phyloP scores from a whole-genome alignment of 2,113 vertebrate species.

The Cyphomyrus discorhynchus region DNA sequence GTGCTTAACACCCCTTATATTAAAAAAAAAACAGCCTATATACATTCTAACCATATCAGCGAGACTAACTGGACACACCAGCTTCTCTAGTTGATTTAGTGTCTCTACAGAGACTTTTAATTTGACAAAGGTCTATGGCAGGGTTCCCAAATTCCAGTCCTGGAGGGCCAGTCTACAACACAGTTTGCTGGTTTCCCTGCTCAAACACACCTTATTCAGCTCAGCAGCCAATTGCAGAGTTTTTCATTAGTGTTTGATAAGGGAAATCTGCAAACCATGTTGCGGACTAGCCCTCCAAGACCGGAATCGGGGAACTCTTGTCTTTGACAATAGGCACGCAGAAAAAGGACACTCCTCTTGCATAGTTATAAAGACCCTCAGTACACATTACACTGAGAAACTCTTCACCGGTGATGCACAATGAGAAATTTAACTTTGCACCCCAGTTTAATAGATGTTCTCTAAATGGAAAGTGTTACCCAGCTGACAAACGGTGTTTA shows the following conservation, averaged over 20 bases:
- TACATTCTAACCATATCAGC: background rate
- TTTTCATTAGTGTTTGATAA: background rate
- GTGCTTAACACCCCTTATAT: background rate
- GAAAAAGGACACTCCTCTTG: background rate
- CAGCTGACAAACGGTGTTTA: background rate
- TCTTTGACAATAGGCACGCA: background rate
- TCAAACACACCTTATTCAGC: background rate
- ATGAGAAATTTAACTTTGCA: too few species aligned
- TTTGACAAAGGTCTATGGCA: background rate
- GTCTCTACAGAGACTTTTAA: background rate
- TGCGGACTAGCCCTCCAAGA: background rate
- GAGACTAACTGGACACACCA: background rate
- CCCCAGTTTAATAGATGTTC: background rate
- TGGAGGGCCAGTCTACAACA: background rate
- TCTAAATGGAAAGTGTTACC: background rate
- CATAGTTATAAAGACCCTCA: background rate
- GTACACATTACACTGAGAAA: background rate
- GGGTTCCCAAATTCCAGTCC: background rate
- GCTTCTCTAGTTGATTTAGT: background rate
- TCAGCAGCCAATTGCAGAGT: background rate
- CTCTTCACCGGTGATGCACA: background rate
- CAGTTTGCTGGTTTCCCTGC: background rate
- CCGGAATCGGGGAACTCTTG: background rate
- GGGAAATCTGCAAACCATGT: background rate
- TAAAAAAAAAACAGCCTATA: background rate